Percentiles rank a stretch among this genome's conserved stretches.
phyloP scores from a whole-genome alignment of 2,797 vertebrate genomes.

The Callimico goeldii region DNA sequence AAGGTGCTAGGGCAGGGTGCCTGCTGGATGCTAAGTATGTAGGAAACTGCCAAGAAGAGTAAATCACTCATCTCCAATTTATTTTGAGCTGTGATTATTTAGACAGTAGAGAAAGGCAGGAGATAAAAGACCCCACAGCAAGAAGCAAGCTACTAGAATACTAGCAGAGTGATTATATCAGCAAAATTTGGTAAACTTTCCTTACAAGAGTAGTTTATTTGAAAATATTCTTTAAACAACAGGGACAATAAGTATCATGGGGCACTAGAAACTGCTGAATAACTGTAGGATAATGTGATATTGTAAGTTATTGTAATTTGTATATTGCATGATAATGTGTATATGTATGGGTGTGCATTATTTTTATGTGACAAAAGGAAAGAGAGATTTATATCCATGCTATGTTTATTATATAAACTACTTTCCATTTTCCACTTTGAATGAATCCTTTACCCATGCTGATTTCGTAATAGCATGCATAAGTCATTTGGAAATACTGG shows the following conservation, averaged over 20 bases:
- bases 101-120: background rate
- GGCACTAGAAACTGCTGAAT: background rate
- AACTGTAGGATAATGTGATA: background rate
- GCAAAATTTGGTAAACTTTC: background rate
- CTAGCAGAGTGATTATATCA: background rate
- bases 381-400: background rate
- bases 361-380: background rate
- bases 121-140: background rate
- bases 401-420: background rate
- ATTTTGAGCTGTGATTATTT: background rate
- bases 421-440: background rate
- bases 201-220: background rate
- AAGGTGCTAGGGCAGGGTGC: background rate
- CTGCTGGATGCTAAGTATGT: background rate
- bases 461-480: background rate
- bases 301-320: background rate
- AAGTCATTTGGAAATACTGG: background rate
- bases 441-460: background rate
- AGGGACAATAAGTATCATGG: background rate
- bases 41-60: background rate
- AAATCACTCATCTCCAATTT: background rate
- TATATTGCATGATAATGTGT: background rate
- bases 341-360: background rate
- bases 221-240: background rate
- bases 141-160: background rate